Evolutionary conservation across 2,113 vertebrate genomes (phyloP).

Genomic region (Pogonocichla stellata): DNA sequence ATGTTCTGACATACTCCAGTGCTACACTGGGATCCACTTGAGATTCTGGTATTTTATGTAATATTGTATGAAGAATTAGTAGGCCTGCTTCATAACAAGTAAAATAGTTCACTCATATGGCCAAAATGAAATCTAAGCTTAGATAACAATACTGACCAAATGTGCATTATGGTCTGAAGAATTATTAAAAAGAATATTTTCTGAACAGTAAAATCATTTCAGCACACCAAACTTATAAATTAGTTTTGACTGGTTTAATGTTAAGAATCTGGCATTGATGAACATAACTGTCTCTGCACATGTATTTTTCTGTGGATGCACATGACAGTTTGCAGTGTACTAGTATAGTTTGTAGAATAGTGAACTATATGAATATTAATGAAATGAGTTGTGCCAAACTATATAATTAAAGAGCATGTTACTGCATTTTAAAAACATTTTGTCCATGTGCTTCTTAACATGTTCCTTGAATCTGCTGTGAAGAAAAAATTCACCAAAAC

Average conservation of each 20-base stretch:
- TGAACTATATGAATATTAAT: neutral
- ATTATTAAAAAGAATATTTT: neutral
- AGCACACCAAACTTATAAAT: neutral
- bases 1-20: neutral
- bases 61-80: neutral
- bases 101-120: neutral
- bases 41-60: neutral
- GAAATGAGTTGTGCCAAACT: neutral
- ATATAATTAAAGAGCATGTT: neutral
- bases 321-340: neutral
- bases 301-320: neutral
- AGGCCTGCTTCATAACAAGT: neutral
- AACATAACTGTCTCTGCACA: neutral
- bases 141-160: neutral
- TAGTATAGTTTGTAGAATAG: neutral
- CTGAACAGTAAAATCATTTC: neutral
- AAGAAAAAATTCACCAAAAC: neutral
- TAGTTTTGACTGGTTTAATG: neutral
- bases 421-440: neutral
- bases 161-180: neutral
- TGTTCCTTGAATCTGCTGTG: neutral
- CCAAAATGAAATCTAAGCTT: neutral
- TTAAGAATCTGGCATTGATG: neutral
- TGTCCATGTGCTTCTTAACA: accelerated
- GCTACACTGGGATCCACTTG: neutral